Conservation (phyloP, 2,113 vertebrate species). For the Hydrochoerus hydrochaeris region DNA sequence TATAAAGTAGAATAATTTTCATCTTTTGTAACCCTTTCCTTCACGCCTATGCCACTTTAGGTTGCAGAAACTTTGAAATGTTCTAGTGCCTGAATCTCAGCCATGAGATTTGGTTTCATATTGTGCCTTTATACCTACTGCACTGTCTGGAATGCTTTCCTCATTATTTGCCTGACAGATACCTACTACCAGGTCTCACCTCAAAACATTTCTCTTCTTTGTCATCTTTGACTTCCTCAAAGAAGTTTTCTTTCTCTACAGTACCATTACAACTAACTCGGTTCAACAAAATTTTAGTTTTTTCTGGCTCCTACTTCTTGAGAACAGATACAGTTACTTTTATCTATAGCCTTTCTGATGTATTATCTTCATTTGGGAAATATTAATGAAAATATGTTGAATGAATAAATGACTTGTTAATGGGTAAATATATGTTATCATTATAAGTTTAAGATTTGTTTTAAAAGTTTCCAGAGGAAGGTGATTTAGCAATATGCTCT, state of each 20-base stretch:
- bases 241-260: constrained; percentile 30
- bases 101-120: not conserved
- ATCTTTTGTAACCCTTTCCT: not conserved
- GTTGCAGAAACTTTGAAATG: constrained; percentile 38
- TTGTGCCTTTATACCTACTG: not conserved
- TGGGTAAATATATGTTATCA: not conserved
- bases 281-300: not conserved
- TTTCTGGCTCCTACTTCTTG: constrained; percentile 15
- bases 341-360: constrained; percentile 8
- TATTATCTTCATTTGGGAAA: constrained; percentile 12
- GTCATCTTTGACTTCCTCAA: not conserved
- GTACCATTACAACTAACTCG: not conserved
- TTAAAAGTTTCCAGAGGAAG: not conserved
- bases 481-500: not conserved
- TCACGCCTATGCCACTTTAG: not conserved
- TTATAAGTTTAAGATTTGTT: constrained; percentile 6
- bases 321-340: constrained; percentile 4
- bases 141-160: not conserved
- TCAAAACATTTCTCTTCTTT: constrained; percentile 16
- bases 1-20: not conserved
- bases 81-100: not conserved
- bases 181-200: not conserved
- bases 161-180: constrained; percentile 3
- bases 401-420: not conserved
- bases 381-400: constrained; percentile 37